Conservation (phyloP, 2,797 vertebrate species). For the Myiotriccus ornatus region DNA sequence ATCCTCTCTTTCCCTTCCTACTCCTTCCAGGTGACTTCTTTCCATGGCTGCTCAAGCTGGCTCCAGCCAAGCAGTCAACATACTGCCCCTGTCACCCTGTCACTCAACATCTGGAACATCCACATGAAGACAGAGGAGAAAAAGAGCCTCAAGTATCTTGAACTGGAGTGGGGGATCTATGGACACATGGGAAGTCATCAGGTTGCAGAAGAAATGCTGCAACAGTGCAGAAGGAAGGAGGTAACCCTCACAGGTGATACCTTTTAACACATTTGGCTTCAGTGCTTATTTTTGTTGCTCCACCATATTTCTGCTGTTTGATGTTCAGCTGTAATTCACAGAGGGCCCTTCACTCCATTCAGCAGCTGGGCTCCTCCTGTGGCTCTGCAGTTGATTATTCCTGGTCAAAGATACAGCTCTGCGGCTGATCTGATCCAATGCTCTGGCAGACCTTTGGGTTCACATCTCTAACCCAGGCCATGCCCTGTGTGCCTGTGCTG, state of each 20-base stretch:
- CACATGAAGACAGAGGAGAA: background rate
- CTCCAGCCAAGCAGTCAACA: background rate
- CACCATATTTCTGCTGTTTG: background rate
- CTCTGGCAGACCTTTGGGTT: background rate
- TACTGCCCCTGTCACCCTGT: background rate
- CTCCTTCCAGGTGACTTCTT: background rate
- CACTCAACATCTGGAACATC: background rate
- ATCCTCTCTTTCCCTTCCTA: background rate
- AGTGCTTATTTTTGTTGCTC: background rate
- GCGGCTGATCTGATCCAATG: background rate
- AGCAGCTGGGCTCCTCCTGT: background rate
- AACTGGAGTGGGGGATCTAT: background rate
- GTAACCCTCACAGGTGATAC: background rate
- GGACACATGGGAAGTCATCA: background rate
- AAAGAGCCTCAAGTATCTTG: background rate
- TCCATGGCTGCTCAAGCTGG: background rate
- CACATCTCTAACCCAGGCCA: background rate
- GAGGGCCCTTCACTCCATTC: background rate
- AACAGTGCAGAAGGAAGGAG: no score
- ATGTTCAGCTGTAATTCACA: background rate
- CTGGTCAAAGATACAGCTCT: background rate
- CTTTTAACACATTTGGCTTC: background rate
- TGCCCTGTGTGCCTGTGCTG: background rate
- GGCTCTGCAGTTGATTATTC: background rate
- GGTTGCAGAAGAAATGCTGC: background rate